Evolutionary conservation across 1,140 invertebrate genomes (phyloP).

Genomic region (Leptopilina boulardi): DNA sequence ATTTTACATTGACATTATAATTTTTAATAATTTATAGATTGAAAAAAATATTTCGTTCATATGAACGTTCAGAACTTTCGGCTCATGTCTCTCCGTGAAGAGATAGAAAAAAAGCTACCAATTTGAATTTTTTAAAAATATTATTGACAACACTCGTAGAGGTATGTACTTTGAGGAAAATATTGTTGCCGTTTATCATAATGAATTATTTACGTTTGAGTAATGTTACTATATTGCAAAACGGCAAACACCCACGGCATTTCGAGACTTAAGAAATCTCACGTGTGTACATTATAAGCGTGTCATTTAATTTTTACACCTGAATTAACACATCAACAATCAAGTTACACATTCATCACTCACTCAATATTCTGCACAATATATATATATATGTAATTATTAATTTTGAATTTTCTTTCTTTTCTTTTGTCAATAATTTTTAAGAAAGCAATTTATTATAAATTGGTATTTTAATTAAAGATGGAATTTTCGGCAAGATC

Average conservation of each 20-base stretch:
- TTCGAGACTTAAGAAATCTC: slow-evolving; percentile 24
- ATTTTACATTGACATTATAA: no score
- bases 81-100: no score
- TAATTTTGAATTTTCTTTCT: no score
- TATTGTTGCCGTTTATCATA: background rate
- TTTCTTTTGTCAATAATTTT: background rate
- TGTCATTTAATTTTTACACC: slow-evolving; percentile 23
- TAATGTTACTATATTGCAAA: slow-evolving; percentile 4
- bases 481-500: slow-evolving; percentile 8
- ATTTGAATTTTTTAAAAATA: background rate
- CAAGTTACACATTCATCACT: background rate
- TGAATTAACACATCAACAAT: slow-evolving; percentile 19
- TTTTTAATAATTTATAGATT: no score
- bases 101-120: background rate
- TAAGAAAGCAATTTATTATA: background rate
- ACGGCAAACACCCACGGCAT: slow-evolving; percentile 19
- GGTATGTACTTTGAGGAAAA: background rate
- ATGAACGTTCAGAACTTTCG: no score
- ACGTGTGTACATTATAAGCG: background rate
- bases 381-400: no score
- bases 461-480: background rate
- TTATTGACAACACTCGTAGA: slow-evolving; percentile 17
- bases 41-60: no score
- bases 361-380: background rate
- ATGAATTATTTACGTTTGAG: slow-evolving; percentile 12